Evolutionary conservation across 37 sponge, comb jelly and placozoan species (phyloP).

Genomic region (Beroe ovata): DNA sequence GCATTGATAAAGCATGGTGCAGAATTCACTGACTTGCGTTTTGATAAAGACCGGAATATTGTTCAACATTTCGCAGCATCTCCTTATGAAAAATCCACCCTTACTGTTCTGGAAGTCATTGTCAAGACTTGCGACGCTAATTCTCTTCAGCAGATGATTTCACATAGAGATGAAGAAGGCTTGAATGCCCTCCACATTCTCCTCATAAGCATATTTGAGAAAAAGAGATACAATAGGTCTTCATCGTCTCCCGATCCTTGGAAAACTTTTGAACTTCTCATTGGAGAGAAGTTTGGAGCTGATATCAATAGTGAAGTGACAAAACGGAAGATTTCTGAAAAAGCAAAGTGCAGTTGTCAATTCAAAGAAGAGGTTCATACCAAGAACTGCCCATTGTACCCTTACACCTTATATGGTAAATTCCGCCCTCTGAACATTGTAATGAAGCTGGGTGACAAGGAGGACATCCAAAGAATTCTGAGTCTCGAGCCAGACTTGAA

Average conservation of each 20-base stretch:
- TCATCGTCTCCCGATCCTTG: neutral
- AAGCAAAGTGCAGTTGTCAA: neutral
- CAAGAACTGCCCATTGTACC: neutral
- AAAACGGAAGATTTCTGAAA: neutral
- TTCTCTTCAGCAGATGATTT: neutral
- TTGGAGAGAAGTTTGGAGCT: neutral
- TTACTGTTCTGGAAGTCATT: neutral
- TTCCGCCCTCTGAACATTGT: constrained; percentile 26
- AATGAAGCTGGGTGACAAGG: neutral
- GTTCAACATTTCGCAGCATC: neutral
- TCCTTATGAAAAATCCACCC: neutral
- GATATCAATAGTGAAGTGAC: constrained; percentile 36
- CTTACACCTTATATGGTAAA: constrained; percentile 6
- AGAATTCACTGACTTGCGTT: neutral
- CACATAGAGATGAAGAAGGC: constrained; percentile 26
- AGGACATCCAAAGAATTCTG: neutral
- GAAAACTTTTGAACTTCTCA: neutral
- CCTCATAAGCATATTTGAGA: too few relatives aligned
- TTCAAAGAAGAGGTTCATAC: neutral
- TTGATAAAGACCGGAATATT: constrained; percentile 6
- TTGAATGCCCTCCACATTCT: constrained; percentile 13
- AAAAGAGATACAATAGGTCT: neutral
- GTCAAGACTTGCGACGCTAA: neutral
- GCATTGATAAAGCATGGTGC: constrained; percentile 20
- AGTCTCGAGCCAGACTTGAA: constrained; percentile 6